These are phyloP conservation scores for Nestor notabilis DNA, from an alignment of 2,113 vertebrate genomes.

Conservation along the genomic window DNA sequence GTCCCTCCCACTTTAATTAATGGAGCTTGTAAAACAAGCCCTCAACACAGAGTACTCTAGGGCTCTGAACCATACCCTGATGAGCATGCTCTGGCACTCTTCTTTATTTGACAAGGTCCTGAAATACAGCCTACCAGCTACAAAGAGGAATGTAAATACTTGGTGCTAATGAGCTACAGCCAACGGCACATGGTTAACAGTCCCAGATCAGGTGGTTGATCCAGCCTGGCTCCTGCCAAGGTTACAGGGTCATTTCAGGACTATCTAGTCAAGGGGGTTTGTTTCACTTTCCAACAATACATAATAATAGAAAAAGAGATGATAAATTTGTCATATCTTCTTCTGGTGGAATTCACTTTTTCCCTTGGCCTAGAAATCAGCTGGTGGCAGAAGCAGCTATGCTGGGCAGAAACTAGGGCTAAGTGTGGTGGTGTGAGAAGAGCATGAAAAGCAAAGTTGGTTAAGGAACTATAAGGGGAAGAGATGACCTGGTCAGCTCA, in stretches of 20 bases:
- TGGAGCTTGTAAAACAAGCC: slow-evolving; percentile 24
- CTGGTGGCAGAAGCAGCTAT: background rate
- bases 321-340: background rate
- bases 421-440: background rate
- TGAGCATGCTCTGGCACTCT: background rate
- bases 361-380: background rate
- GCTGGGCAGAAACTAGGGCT: background rate
- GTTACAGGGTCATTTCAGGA: background rate
- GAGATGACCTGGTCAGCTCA: background rate
- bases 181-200: background rate
- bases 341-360: background rate
- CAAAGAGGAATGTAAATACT: slow-evolving; percentile 36
- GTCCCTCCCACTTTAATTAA: background rate
- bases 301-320: background rate
- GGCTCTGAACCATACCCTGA: background rate
- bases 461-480: background rate
- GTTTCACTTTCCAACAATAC: background rate
- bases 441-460: background rate
- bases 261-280: background rate
- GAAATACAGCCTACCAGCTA: slow-evolving; percentile 30
- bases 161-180: slow-evolving; percentile 30
- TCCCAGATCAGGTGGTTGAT: background rate
- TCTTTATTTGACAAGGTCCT: slow-evolving; percentile 28
- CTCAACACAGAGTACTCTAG: background rate
- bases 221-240: background rate